phyloP scores from a whole-genome alignment of 2,888 invertebrate species.

The Pheosia gnoma region DNA sequence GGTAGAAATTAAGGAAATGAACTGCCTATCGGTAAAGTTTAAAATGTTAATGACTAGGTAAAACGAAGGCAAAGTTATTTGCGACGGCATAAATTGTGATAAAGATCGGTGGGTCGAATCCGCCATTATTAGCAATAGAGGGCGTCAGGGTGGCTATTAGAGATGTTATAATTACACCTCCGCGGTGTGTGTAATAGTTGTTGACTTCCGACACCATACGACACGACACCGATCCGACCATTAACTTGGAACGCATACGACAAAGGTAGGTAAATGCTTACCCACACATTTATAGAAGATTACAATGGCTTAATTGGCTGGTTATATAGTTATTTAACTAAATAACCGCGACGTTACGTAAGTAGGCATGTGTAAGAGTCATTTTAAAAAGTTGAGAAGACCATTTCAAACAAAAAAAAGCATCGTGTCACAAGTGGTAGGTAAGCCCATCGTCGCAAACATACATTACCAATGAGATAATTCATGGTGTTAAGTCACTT shows the following conservation, averaged over 20 bases:
- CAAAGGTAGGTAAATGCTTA: no score
- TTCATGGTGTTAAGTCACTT: no score
- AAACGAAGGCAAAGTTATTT: slow-evolving; percentile 28
- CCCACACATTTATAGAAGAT: no score
- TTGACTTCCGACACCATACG: slow-evolving; percentile 15
- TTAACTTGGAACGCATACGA: neutral
- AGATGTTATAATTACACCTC: slow-evolving; percentile 63
- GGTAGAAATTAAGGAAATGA: neutral
- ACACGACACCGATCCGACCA: slow-evolving; percentile 23
- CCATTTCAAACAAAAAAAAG: no score
- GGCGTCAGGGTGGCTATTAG: slow-evolving; percentile 54
- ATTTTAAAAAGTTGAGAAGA: no score
- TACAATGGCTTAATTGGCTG: no score
- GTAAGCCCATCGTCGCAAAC: no score
- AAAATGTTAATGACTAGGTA: neutral
- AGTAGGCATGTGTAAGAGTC: no score
- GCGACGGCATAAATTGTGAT: slow-evolving; percentile 36
- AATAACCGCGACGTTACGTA: no score
- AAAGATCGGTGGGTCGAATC: slow-evolving; percentile 37
- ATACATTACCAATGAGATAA: no score
- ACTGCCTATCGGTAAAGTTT: neutral
- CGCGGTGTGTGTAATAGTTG: slow-evolving; percentile 39
- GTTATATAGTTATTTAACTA: no score
- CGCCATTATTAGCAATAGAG: slow-evolving; percentile 48
- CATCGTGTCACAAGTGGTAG: no score